These are phyloP conservation scores for Macquaria australasica DNA, from an alignment of 2,113 vertebrate genomes.

Conservation along the genomic window DNA sequence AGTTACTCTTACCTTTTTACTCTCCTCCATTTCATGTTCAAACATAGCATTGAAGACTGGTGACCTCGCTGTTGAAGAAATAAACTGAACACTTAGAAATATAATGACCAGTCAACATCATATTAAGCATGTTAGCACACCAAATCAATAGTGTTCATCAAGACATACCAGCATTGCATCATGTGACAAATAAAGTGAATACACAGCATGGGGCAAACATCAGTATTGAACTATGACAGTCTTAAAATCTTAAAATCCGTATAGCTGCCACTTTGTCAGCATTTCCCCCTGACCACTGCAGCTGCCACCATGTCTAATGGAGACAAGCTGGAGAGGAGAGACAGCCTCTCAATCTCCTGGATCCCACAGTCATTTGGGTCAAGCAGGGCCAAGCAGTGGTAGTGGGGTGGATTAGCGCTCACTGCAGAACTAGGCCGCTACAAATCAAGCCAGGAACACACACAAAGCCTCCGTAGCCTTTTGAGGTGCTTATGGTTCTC, in stretches of 20 bases:
- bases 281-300: constrained; percentile 42
- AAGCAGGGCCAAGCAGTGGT: constrained; percentile 57
- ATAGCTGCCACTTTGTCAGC: constrained; percentile 45
- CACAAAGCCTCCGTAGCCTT: constrained; percentile 40
- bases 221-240: not conserved
- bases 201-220: not conserved
- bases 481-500: constrained; percentile 53
- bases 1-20: constrained; percentile 91
- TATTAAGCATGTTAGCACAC: not conserved
- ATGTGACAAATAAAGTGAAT: not conserved
- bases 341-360: constrained; percentile 60
- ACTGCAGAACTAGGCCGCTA: constrained; percentile 49
- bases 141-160: not conserved
- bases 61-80: constrained; percentile 88
- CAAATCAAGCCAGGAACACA: constrained; percentile 55
- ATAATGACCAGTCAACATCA: not conserved
- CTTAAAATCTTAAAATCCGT: constrained; percentile 19
- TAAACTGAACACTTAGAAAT: constrained; percentile 24
- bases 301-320: constrained; percentile 66
- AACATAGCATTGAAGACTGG: constrained; percentile 99
- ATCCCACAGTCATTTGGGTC: constrained; percentile 68
- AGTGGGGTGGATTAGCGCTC: constrained; percentile 66
- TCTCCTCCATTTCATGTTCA: constrained; percentile 99
- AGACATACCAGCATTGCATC: not conserved
- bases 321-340: constrained; percentile 51